Evolutionary conservation across 2,113 vertebrate species (phyloP).

Genomic region (Saguinus midas): DNA sequence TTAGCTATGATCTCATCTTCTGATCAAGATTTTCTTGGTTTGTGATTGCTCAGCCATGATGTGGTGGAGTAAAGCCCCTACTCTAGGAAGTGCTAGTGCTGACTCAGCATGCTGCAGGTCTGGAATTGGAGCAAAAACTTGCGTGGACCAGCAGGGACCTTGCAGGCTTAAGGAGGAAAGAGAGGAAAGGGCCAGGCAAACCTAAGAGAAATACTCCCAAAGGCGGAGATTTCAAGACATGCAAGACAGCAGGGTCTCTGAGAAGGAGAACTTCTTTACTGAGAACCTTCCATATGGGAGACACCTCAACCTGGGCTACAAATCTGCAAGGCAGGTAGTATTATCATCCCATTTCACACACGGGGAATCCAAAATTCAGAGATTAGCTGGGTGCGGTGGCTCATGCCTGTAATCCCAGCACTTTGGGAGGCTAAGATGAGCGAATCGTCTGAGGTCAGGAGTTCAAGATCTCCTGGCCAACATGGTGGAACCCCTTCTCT

Average conservation of each 20-base stretch:
- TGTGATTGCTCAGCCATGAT: not conserved
- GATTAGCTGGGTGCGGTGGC: not conserved
- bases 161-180: not conserved
- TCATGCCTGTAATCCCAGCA: too few species aligned
- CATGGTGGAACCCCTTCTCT: too few species aligned
- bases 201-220: not conserved
- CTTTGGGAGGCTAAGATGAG: too few species aligned
- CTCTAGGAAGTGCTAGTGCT: conserved; percentile 16
- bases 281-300: not conserved
- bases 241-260: not conserved
- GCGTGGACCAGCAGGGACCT: not conserved
- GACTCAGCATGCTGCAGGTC: not conserved
- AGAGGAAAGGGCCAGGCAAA: not conserved
- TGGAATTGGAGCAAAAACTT: conserved; percentile 1
- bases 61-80: not conserved
- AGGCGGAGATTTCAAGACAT: not conserved
- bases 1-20: conserved; percentile 44
- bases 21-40: conserved; percentile 39
- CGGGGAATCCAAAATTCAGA: not conserved
- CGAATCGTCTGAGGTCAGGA: too few species aligned
- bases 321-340: not conserved
- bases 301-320: not conserved
- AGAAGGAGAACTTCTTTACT: not conserved
- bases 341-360: conserved; percentile 6
- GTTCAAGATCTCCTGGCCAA: too few species aligned